Conservation (phyloP, 2,113 vertebrate genomes). For the Fregata magnificens region DNA sequence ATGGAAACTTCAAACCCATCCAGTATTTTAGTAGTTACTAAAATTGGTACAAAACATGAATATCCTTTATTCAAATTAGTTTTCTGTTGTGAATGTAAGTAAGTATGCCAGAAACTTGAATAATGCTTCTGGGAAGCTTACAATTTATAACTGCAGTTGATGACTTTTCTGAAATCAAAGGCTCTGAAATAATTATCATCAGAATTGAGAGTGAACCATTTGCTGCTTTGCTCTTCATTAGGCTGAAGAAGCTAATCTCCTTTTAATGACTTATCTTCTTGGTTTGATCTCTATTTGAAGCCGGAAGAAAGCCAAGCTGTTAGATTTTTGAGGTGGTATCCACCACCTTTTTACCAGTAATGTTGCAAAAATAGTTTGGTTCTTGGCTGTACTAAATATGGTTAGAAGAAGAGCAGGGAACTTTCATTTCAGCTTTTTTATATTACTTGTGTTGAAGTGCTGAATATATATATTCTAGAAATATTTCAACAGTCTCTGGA, state of each 20-base stretch:
- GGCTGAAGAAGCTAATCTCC: background rate
- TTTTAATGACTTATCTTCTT: background rate
- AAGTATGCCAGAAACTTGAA: background rate
- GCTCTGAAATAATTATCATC: background rate
- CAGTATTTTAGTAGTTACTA: background rate
- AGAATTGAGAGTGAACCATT: background rate
- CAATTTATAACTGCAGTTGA: background rate
- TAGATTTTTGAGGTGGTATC: background rate
- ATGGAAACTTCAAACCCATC: background rate
- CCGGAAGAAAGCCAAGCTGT: background rate
- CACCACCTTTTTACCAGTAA: background rate
- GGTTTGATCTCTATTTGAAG: background rate
- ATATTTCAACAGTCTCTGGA: background rate
- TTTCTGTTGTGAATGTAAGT: background rate
- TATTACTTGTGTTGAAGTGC: background rate
- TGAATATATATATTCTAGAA: background rate
- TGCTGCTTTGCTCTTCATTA: background rate
- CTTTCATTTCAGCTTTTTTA: background rate
- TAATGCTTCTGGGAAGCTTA: background rate
- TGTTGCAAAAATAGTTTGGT: background rate
- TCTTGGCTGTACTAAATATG: background rate
- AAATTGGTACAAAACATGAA: background rate
- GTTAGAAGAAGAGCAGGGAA: background rate
- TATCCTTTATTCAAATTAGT: background rate
- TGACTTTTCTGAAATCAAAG: background rate